Base-by-base conservation (phyloP, 1,140 invertebrate genomes). In the Magallana ariakensis region DNA sequence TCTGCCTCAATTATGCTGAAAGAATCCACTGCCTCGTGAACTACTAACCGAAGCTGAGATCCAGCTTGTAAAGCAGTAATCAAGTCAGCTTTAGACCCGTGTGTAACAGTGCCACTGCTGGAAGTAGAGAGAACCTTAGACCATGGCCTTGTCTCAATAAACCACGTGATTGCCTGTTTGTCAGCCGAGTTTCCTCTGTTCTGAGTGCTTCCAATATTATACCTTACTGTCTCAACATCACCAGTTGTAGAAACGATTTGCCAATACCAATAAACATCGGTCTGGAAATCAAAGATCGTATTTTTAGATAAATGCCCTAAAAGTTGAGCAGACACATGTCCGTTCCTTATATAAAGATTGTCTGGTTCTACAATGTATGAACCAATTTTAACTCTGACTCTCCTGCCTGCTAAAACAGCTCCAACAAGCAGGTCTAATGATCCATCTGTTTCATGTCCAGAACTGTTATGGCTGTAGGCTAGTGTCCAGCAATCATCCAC, bases 221-320 rank as follows among this genome's bases (percentile, higher is more conserved):
- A 86, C 22, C 85, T 56, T 0, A 81, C 54, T n/a, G 80, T 82
- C 54, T 86, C 85, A n/a, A 81, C 57, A 53, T 62, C 16, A n/a
- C 85, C 75, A 6, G 55, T 81, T 82, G 85, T 86, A 16, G 75
- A 58, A 16, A 53, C 75, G 8, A 60, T 33, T 81, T 86, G 19
- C 75, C 75, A 86, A 22, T 81, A 86, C 85, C 85, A 86, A 82
- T 86, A 86, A n/a, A 54, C 80, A 56, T 86, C 56, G 11, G 75
- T 60, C 9, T 81, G 46, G 46, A 86, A 86, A 13, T 22, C 46
- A 16, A 53, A 55, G 11, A 11, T 6, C 6, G 16, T 56, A 11
- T 26, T 4, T 81, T 86, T 81, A 19, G 85, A 86, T 6, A 86
- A 57, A 22, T 86, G 85, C 7, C 85, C 85, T n/a, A 86, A 46